These are phyloP conservation scores for Pocillopora meandrina DNA, from an alignment of 92 coral and sea anemone genomes.

Conservation along the genomic window DNA sequence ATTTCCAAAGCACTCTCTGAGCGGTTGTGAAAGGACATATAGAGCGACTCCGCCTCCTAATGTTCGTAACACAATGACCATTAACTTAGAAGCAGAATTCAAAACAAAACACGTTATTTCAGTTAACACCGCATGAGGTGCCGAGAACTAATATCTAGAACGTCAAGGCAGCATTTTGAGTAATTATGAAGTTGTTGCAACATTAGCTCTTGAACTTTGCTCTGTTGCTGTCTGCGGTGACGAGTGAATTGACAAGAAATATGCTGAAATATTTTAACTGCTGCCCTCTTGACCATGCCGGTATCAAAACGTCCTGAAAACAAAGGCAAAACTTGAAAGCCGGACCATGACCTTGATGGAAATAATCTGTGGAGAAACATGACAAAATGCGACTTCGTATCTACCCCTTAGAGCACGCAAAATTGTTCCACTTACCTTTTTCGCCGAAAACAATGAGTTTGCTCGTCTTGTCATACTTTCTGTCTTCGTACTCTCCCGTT, in stretches of 20 bases:
- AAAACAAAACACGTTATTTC: conserved; percentile 43
- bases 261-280: conserved; percentile 18
- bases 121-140: conserved; percentile 30
- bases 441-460: conserved; percentile 51
- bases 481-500: conserved; percentile 16
- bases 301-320: conserved; percentile 17
- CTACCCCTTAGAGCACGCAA: not conserved
- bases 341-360: conserved; percentile 36
- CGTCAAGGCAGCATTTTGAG: conserved; percentile 22
- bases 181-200: conserved; percentile 14
- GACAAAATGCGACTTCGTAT: not conserved
- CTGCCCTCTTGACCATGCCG: conserved; percentile 43
- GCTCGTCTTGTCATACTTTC: conserved; percentile 26
- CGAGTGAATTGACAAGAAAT: conserved; percentile 33
- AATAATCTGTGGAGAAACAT: conserved; percentile 10
- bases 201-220: conserved; percentile 42
- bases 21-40: conserved; percentile 19
- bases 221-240: conserved; percentile 8
- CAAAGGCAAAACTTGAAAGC: conserved; percentile 17
- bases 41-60: conserved; percentile 39
- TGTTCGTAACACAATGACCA: conserved; percentile 42
- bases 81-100: conserved; percentile 30
- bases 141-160: conserved; percentile 16
- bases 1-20: conserved; percentile 21
- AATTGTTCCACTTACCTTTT: conserved; percentile 50